A percentile compares a stretch with the other conserved stretches of the same genome.
phyloP scores from a whole-genome alignment of 2,888 invertebrate species.

The Chrysolina oricalcia region DNA sequence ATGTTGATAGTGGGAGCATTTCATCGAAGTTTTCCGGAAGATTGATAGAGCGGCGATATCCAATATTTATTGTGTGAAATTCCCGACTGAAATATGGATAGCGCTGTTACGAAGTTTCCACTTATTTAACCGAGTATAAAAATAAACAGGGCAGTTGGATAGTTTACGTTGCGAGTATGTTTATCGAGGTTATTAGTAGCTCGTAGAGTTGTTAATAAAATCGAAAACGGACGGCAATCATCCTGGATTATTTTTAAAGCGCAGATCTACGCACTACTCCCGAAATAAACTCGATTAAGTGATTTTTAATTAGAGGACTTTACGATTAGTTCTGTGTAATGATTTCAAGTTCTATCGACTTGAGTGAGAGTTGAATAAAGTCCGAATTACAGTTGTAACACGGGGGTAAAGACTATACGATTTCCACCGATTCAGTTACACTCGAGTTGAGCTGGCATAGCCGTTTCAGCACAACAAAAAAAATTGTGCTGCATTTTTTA shows the following conservation, averaged over 20 bases:
- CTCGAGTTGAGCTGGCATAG: no score
- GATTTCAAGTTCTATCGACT: no score
- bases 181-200: conserved; percentile 16
- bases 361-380: no score
- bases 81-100: background rate
- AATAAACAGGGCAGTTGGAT: conserved; percentile 14
- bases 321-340: no score
- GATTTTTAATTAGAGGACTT: no score
- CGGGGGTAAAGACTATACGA: no score
- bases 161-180: background rate
- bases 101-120: background rate
- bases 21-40: conserved; percentile 12
- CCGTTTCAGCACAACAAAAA: no score
- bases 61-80: conserved; percentile 11
- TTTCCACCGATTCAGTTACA: no score
- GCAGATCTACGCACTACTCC: background rate
- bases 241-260: background rate
- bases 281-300: background rate
- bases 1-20: background rate
- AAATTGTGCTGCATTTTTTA: no score
- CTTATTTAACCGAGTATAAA: background rate
- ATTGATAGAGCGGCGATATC: conserved; percentile 1
- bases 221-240: background rate
- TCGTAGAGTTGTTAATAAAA: conserved; percentile 12
- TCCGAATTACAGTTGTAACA: no score